Conservation (phyloP, 2,888 invertebrate species). For the Machimus rusticus region DNA sequence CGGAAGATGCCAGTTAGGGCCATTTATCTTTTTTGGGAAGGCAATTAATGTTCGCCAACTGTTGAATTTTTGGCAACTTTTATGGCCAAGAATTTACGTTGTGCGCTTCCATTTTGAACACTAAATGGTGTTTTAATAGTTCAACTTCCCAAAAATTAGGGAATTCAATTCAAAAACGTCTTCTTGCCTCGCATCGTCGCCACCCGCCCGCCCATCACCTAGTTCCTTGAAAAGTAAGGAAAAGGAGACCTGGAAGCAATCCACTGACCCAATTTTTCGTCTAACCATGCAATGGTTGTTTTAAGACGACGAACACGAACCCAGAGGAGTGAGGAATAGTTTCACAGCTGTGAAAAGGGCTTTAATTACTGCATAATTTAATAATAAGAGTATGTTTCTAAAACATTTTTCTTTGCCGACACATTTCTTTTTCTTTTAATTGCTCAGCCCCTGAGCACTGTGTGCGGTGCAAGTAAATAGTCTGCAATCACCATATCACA, state of each 20-base stretch:
- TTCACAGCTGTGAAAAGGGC: not conserved
- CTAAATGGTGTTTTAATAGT: conserved; percentile 47
- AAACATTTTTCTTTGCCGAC: not conserved
- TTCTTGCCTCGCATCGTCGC: not conserved
- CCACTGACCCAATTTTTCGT: not conserved
- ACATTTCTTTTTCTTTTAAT: not conserved
- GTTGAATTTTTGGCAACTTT: conserved; percentile 47
- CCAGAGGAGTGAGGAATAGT: not conserved
- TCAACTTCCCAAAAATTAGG: conserved; percentile 41
- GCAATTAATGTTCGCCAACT: conserved; percentile 47
- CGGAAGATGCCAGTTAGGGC: conserved; percentile 36
- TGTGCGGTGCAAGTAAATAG: not conserved
- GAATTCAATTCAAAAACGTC: conserved; percentile 42
- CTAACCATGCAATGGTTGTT: not conserved
- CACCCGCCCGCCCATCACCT: not conserved
- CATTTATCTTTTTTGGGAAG: conserved; percentile 43
- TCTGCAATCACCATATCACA: not conserved
- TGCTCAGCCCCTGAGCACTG: not conserved
- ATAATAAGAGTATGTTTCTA: conserved; percentile 2
- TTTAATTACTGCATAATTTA: conserved; percentile 33
- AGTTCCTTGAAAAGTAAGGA: not conserved
- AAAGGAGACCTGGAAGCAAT: not conserved
- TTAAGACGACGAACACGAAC: not conserved
- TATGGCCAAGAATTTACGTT: conserved; percentile 42
- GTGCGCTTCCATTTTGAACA: conserved; percentile 39